Base-by-base conservation (phyloP, 2,888 invertebrate species). In the Archaeoteleia sp. region DNA sequence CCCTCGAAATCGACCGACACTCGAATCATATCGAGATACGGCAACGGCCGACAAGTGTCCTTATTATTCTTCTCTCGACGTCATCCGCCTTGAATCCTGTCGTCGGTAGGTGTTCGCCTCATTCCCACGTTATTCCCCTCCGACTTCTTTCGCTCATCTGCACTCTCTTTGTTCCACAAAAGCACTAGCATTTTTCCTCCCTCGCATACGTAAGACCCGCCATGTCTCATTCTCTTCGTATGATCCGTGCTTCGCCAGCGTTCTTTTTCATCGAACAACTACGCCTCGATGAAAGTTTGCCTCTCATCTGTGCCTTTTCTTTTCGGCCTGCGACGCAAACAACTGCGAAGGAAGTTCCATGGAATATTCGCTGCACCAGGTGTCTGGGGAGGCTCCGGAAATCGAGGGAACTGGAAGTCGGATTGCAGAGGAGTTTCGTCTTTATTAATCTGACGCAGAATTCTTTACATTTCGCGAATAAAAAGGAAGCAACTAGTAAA, bases 41-140 rank as follows among this genome's bases (percentile, higher is more conserved):
- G 42, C 39, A 48, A 35, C 42, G 58, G 67, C 53, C 71, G 74
- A 71, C 78, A 69, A 77, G 76, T 74, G 76, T 77, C 70, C 75
- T 77, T 75, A 76, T 78, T 77, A 72, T 71, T 63, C 40, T 63
- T 61, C 54, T 57, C 54, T 62, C 46, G 54, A 20, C 54, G 63
- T 63, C 53, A 51, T 15, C 37, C n/a, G 5, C 15, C 39, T 54
- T 55, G 37, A 42, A 67, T 68, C 62, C 68, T 68, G 51, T 53
- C 55, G 43, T 10, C 34, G 25, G 23, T 48, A 8, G 25, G 53
- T 9, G 43, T 39, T 40, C 37, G 39, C 29, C 34, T 25, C 55
- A 57, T 70, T 71, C 72, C 65, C 72, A 73, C 74, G 70, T n/a
- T n/a, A 9, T 35, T 45, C 29, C 17, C 10, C 17, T 29, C 29